Percentiles rank a stretch among this genome's conserved stretches.
phyloP scores from a whole-genome alignment of 1,140 invertebrate species.

The Achroia grisella region DNA sequence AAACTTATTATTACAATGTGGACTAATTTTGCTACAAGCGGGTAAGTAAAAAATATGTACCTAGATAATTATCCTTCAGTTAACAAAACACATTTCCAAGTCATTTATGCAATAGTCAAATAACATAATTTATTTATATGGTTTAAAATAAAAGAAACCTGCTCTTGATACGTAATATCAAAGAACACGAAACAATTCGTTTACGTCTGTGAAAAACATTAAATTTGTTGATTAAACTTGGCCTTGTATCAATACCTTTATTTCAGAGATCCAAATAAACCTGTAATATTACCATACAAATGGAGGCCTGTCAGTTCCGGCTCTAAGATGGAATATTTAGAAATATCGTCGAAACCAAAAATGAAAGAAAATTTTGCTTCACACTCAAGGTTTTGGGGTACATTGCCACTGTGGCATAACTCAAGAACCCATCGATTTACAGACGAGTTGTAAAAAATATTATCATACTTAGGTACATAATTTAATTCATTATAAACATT shows the following conservation, averaged over 20 bases:
- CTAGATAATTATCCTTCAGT: no score
- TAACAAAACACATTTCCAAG: no score
- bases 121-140: no score
- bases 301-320: conserved; percentile 30
- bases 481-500: no score
- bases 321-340: conserved; percentile 38
- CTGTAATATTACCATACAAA: conserved; percentile 28
- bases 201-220: no score
- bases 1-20: conserved; percentile 42
- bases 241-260: background rate
- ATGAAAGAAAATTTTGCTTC: conserved; percentile 38
- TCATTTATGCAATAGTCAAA: no score
- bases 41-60: conserved; percentile 30
- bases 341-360: conserved; percentile 20
- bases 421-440: conserved; percentile 13
- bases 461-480: no score
- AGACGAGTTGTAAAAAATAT: conserved; percentile 38
- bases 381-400: conserved; percentile 33
- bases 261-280: conserved; percentile 47
- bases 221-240: no score
- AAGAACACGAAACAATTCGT: no score
- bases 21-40: conserved; percentile 53
- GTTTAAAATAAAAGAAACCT: no score
- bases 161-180: no score
- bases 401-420: conserved; percentile 47